phyloP scores from a whole-genome alignment of 2,888 invertebrate genomes.

The Hypercompe scribonia region DNA sequence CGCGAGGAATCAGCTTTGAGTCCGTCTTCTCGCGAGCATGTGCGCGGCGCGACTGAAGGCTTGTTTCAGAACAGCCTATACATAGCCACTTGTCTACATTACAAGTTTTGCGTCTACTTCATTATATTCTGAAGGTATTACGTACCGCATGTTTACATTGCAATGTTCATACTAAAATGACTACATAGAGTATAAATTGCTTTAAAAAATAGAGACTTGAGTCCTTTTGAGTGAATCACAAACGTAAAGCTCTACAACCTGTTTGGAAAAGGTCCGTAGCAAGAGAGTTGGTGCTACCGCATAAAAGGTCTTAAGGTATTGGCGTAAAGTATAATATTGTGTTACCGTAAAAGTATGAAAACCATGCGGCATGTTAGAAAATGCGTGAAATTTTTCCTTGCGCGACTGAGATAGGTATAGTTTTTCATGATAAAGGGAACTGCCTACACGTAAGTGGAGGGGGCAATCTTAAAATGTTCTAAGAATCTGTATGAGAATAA shows the following conservation, averaged over 20 bases:
- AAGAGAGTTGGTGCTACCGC: slow-evolving; percentile 24
- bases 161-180: slow-evolving; percentile 18
- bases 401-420: slow-evolving; percentile 79
- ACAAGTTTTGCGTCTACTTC: slow-evolving; percentile 72
- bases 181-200: slow-evolving; percentile 8
- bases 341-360: slow-evolving; percentile 56
- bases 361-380: slow-evolving; percentile 69
- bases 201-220: slow-evolving; percentile 2
- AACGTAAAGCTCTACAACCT: slow-evolving; percentile 28
- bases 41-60: slow-evolving; percentile 82
- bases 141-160: neutral
- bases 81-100: slow-evolving; percentile 79
- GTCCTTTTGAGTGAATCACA: slow-evolving; percentile 27
- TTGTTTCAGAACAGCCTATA: slow-evolving; percentile 73
- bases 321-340: slow-evolving; percentile 53
- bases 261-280: slow-evolving; percentile 54
- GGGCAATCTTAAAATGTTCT: slow-evolving; percentile 83
- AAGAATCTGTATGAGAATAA: slow-evolving; percentile 65
- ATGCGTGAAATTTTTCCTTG: slow-evolving; percentile 79
- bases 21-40: slow-evolving; percentile 73
- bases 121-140: slow-evolving; percentile 47
- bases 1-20: slow-evolving; percentile 56
- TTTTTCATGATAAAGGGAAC: slow-evolving; percentile 82
- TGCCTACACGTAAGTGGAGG: slow-evolving; percentile 80
- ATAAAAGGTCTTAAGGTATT: slow-evolving; percentile 44